phyloP scores from a whole-genome alignment of 2,888 invertebrate species.

The Diaprepes abbreviatus region DNA sequence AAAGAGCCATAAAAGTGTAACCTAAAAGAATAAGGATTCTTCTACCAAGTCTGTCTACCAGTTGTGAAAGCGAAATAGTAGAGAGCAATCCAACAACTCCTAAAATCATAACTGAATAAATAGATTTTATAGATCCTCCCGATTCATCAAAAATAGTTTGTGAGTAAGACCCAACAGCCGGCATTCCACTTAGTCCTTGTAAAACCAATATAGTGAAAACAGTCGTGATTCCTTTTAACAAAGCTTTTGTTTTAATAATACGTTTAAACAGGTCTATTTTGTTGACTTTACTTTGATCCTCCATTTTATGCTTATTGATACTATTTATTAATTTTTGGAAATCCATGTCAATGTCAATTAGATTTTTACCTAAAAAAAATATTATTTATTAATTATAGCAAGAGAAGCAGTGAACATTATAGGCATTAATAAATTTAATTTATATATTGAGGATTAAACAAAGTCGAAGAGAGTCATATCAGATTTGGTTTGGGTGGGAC shows the following conservation, averaged over 20 bases:
- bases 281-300: neutral
- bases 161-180: slow-evolving; percentile 83
- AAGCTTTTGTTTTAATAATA: neutral
- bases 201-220: slow-evolving; percentile 56
- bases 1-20: slow-evolving; percentile 74
- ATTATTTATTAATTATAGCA: too few species aligned
- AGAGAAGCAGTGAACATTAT: too few species aligned
- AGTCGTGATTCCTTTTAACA: neutral
- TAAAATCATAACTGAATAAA: slow-evolving; percentile 80
- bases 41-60: slow-evolving; percentile 84
- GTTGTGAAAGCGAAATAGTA: slow-evolving; percentile 77
- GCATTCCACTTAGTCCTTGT: slow-evolving; percentile 73
- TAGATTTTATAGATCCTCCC: slow-evolving; percentile 67
- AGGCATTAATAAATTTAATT: too few species aligned
- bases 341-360: slow-evolving; percentile 25
- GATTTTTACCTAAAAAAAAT: neutral
- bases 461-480: too few species aligned
- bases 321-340: neutral
- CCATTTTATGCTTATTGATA: neutral
- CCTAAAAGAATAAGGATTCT: slow-evolving; percentile 79
- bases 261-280: neutral
- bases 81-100: slow-evolving; percentile 80
- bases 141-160: slow-evolving; percentile 75
- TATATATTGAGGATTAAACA: too few species aligned
- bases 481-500: too few species aligned